Conservation (phyloP, 1,140 invertebrate species). For the Calephelis virginiensis region DNA sequence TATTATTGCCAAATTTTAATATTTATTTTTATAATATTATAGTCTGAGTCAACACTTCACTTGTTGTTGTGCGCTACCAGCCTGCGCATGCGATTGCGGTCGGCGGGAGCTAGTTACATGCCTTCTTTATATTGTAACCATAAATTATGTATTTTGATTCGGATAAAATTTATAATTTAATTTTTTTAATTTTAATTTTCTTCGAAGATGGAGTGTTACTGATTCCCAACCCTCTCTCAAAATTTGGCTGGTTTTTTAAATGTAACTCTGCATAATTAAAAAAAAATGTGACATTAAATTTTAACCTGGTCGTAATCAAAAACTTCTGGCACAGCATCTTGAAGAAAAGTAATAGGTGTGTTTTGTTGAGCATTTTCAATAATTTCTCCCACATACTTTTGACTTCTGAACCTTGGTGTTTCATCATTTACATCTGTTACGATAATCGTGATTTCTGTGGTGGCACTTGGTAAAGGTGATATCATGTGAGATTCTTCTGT, state of each 20-base stretch:
- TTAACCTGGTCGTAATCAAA: constrained; percentile 94
- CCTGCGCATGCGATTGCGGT: no score
- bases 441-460: constrained; percentile 94
- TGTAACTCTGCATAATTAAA: constrained; percentile 12
- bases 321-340: constrained; percentile 89
- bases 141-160: neutral
- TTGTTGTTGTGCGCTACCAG: no score
- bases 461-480: constrained; percentile 85
- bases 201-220: no score
- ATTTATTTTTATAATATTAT: no score
- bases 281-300: constrained; percentile 13
- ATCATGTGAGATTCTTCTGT: constrained; percentile 81
- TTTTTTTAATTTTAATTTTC: neutral
- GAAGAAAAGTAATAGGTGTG: constrained; percentile 92
- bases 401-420: constrained; percentile 89
- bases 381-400: constrained; percentile 91
- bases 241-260: no score
- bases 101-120: no score
- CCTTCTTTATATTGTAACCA: neutral
- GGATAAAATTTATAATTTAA: neutral
- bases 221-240: no score
- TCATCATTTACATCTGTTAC: constrained; percentile 97
- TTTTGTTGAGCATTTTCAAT: constrained; percentile 94
- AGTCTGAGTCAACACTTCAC: no score
- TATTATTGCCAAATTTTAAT: no score